Evolutionary conservation across 2,113 vertebrate genomes (phyloP), one percentile per base, ranked within the genome.

Genomic region (Trematomus loennbergii): DNA sequence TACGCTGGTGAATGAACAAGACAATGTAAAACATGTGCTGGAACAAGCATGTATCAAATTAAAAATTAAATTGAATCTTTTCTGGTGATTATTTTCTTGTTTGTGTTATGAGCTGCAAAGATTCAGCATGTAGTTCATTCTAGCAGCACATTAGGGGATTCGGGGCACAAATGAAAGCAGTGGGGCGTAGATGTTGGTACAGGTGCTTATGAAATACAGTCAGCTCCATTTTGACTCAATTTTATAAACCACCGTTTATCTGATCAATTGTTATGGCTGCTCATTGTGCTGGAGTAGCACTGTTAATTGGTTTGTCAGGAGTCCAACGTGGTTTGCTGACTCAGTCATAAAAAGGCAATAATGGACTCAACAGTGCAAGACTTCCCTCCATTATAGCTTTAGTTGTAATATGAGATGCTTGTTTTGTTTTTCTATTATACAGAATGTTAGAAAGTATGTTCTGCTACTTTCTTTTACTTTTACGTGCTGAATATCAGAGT

Each of bases 281-380:
- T 88, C 80, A 78, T 90, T 90, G 85, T 45, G 72, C 82, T 78
- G 82, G 72, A 72, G 64, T 71, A 70, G 75, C 18, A 2, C 75
- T 49, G 83, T 76, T 92, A 86, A 91, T 88, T 90, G 82, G 82
- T 81, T 87, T 81, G 88, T 92, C 87, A 70, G 87, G 72, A 81
- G 84, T 88, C 87, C 88, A 86, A 60, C 67, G 5, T 10, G 64
- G 62, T 74, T 76, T 86, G 89, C 89, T 89, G 91, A 92, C 79
- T 82, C 72, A 52, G 87, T 63, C 72, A 29, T 87, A 86, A 89
- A 86, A 83, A 82, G 74, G 85, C 72, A 55, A 78, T 88, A 82
- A 87, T 77, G 72, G 73, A 84, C 50, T 79, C 60, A 54, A 65
- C 72, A 55, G 79, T 12, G 73, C 81, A 75, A 49, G 81, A 73